Base-by-base conservation (phyloP, 2,113 vertebrate genomes). In the Glaucomys volans region DNA sequence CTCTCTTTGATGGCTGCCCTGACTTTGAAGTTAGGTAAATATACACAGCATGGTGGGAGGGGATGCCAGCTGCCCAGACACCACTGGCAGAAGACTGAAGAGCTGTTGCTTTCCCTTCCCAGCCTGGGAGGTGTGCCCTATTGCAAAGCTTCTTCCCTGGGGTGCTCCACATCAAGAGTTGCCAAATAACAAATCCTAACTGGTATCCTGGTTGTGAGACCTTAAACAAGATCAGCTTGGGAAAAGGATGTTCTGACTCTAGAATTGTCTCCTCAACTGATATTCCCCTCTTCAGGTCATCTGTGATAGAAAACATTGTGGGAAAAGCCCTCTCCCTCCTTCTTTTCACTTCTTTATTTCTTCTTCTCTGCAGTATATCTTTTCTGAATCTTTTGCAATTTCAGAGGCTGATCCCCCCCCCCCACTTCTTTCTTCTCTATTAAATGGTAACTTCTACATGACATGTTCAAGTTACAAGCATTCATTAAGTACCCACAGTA, bases 21-120 rank as follows among this genome's bases (percentile, higher is more conserved):
- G 95, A 92, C 87, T 97, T 98, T 98, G 97, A 98, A 97, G 97
- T 95, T 66, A 91, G 83, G 84, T 94, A 95, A 97, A 95, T 83
- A 95, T 83, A 93, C 96, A 97, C 97, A 97, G 97, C 96, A 94
- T 82, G 96, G 97, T 96, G 88, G 97, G 97, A 96, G 97, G 97
- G 91, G 95, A 97, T 95, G 80, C 91, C 97, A 97, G 97, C 97
- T 98, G 96, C 96, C 96, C 93, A 94, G 91, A 96, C 62, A 85
- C 94, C 87, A 84, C 91, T 96, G 97, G 96, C 97, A 98, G 94
- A 87, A 96, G 94, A 95, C 95, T 2, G 88, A 94, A 94, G 95
- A 95, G 91, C 71, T 50, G 54, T 13, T 74, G 79, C 86, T 89
- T 95, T 83, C 72, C 86, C 24, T 95, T 86, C 91, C 86, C 95